A percentile compares a stretch with the other conserved stretches of the same genome.
phyloP scores from a whole-genome alignment of 1,140 invertebrate genomes.

The Lanistes nyassanus region DNA sequence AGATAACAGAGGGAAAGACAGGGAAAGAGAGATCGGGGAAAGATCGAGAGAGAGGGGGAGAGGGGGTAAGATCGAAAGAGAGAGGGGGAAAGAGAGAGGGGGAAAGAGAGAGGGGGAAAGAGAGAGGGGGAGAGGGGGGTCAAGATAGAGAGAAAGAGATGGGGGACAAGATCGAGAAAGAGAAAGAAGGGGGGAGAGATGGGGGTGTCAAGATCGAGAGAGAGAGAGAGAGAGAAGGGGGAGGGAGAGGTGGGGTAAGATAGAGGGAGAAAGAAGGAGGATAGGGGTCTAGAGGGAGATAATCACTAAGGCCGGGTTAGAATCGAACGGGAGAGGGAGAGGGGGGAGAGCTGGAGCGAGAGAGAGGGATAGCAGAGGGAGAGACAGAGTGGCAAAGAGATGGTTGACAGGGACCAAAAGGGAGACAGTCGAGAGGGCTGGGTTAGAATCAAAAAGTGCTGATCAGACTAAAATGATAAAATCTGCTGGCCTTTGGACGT shows the following conservation, averaged over 20 bases:
- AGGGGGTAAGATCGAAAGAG: background rate
- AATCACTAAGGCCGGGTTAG: background rate
- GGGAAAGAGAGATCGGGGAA: background rate
- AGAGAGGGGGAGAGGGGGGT: background rate
- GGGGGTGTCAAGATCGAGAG: background rate
- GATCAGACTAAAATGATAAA: too few species aligned
- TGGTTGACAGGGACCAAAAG: too few species aligned
- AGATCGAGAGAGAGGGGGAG: background rate
- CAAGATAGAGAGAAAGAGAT: background rate
- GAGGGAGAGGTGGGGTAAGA: too few species aligned
- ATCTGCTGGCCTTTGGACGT: too few species aligned
- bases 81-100: background rate
- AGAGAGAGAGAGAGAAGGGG: too few species aligned
- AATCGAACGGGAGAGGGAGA: constrained; percentile 3
- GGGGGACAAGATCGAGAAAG: background rate
- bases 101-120: background rate
- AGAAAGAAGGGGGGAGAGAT: background rate
- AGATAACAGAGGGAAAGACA: background rate
- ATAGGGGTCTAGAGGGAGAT: too few species aligned
- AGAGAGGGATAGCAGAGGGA: too few species aligned
- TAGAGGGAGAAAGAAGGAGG: too few species aligned
- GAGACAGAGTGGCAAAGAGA: too few species aligned
- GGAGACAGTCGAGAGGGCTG: too few species aligned
- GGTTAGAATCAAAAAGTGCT: too few species aligned
- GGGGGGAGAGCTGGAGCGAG: background rate